Evolutionary conservation across 2,888 invertebrate species (phyloP).

Genomic region (Patella depressa): DNA sequence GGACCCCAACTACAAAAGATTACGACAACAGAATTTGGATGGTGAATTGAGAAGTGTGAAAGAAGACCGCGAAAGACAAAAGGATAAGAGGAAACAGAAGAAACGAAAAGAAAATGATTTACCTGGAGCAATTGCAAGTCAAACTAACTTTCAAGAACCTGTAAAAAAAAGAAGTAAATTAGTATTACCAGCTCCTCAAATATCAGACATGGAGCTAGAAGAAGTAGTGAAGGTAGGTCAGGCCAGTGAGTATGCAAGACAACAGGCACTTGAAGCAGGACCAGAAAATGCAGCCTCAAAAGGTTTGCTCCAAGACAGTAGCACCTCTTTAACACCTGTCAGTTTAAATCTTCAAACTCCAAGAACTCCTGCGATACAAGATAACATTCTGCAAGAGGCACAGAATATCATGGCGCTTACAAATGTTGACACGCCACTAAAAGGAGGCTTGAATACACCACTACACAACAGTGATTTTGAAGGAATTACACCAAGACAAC

Average conservation of each 20-base stretch:
- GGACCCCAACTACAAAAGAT: constrained; percentile 89
- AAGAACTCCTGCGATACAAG: constrained; percentile 85
- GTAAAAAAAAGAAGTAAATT: constrained; percentile 93
- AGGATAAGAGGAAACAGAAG: constrained; percentile 95
- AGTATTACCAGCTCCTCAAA: constrained; percentile 96
- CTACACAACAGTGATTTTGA: constrained; percentile 90
- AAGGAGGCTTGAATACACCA: constrained; percentile 95
- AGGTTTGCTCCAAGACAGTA: constrained; percentile 91
- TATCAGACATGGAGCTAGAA: constrained; percentile 84
- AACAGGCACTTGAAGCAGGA: constrained; percentile 85
- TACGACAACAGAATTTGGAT: constrained; percentile 93
- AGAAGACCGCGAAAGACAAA: constrained; percentile 93
- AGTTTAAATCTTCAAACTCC: constrained; percentile 79
- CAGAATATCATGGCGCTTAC: constrained; percentile 98
- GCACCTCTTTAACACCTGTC: constrained; percentile 75
- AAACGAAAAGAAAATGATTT: constrained; percentile 93
- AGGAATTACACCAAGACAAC: constrained; percentile 83
- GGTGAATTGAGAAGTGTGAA: constrained; percentile 91
- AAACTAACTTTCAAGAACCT: constrained; percentile 78
- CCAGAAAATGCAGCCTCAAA: constrained; percentile 83
- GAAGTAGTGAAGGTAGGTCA: constrained; percentile 76
- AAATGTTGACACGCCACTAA: constrained; percentile 97
- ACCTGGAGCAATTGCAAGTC: constrained; percentile 86
- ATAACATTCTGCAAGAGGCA: constrained; percentile 89
- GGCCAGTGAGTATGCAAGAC: constrained; percentile 75